A percentile compares a stretch with the other conserved stretches of the same genome.
These are phyloP conservation scores for Tetramorium simillimum DNA, from an alignment of 1,140 invertebrate species.

Conservation along the genomic window DNA sequence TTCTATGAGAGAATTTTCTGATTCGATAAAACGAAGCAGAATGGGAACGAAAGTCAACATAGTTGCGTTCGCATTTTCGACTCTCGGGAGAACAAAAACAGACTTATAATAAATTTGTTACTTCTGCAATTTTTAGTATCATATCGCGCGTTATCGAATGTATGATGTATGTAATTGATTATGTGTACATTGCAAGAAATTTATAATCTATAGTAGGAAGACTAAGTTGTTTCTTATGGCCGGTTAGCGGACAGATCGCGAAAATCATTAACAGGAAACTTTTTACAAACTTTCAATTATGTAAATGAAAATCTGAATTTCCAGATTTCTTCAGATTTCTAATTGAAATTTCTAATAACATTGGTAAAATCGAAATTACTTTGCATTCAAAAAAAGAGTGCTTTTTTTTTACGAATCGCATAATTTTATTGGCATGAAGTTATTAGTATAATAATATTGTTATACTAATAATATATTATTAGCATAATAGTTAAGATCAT, in stretches of 20 bases:
- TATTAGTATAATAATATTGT: not conserved
- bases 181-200: slow-evolving; percentile 24
- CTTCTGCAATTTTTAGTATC: slow-evolving; percentile 41
- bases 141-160: not conserved
- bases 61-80: not conserved
- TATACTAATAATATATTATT: too few species aligned
- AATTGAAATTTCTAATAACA: not conserved
- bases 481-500: not conserved
- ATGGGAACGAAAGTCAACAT: not conserved
- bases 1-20: slow-evolving; percentile 97
- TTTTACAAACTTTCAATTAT: not conserved
- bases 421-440: not conserved
- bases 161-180: slow-evolving; percentile 17
- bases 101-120: slow-evolving; percentile 26
- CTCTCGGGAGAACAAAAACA: not conserved
- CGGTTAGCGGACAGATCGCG: not conserved
- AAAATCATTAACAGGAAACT: not conserved
- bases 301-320: not conserved
- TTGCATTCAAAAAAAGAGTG: not conserved
- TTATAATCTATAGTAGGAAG: slow-evolving; percentile 7
- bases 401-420: not conserved
- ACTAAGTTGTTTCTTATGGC: not conserved
- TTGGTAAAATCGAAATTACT: not conserved
- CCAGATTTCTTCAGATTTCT: not conserved
- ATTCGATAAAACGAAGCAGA: slow-evolving; percentile 55